phyloP scores from a whole-genome alignment of 2,888 invertebrate genomes.

The Drosophila kanekoi region DNA sequence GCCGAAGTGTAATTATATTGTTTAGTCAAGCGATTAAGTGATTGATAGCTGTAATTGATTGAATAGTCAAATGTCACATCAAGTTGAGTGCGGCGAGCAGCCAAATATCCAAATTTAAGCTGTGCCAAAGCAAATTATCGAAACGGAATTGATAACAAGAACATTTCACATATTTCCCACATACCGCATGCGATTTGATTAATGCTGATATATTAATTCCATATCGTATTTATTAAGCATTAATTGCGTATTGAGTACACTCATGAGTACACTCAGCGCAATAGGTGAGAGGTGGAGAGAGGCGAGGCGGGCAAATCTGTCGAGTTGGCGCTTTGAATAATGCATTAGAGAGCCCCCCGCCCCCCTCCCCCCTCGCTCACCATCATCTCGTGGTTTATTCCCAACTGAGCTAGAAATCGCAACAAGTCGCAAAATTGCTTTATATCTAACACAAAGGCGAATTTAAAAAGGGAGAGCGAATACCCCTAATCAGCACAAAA shows the following conservation, averaged over 20 bases:
- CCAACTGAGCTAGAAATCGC: constrained; percentile 4
- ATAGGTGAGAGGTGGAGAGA: background rate
- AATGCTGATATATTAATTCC: constrained; percentile 49
- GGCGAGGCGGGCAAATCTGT: background rate
- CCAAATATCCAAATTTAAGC: constrained; percentile 1
- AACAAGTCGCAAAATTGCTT: constrained; percentile 7
- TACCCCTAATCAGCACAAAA: constrained; percentile 2
- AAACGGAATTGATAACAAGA: constrained; percentile 17
- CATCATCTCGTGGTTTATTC: background rate
- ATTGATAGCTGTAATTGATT: constrained; percentile 53
- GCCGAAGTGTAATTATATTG: constrained; percentile 4
- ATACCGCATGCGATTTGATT: constrained; percentile 38
- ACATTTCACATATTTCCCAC: background rate
- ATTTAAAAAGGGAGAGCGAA: constrained; percentile 7
- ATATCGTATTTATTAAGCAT: constrained; percentile 30
- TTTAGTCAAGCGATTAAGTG: constrained; percentile 35
- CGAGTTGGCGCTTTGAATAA: constrained; percentile 11
- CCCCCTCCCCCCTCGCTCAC: background rate
- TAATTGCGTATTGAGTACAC: constrained; percentile 42
- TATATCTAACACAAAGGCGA: background rate
- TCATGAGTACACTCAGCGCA: constrained; percentile 13
- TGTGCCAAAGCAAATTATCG: constrained; percentile 6
- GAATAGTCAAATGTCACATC: constrained; percentile 38
- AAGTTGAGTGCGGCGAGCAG: constrained; percentile 3
- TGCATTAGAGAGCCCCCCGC: background rate